Base-by-base conservation (phyloP, 2,888 invertebrate genomes). In the Halictus ligatus region DNA sequence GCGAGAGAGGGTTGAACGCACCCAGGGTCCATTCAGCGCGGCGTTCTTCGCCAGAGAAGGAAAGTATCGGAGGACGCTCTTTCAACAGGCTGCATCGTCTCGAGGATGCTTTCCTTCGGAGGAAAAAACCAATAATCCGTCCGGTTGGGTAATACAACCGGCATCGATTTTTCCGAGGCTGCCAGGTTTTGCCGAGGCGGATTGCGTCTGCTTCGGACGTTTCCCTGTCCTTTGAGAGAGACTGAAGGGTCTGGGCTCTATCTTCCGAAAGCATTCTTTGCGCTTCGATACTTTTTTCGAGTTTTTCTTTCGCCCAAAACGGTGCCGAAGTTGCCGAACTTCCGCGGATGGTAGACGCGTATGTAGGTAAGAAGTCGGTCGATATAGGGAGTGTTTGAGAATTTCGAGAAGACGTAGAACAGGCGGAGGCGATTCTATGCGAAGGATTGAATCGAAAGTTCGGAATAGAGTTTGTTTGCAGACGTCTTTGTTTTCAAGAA, bases 1-100 rank as follows among this genome's bases (percentile, higher is more conserved):
- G 87, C 81, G 87, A 77, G 82, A 78, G 86, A 60, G 84, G 78
- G 89, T 85, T 90, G 88, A 90, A 90, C 80, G 90, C 71, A 86
- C 89, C 77, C 86, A 50, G 72, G 48, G 79, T 76, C 80, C 86
- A 85, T 88, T 86, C 85, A 73, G 74, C 75, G 83, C 78, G 40
- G 77, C 79, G 72, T 80, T 79, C 78, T 64, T 67, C 64, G n/a
- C 18, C 21, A 58, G 74, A 80, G 71, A 76, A 81, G 58, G 74
- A 21, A 10, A 72, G 69, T 50, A 77, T 69, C 79, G 48, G 74
- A 75, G 83, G 46, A 76, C 50, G 35, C 73, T 80, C 79, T 82
- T 83, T 85, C 86, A 88, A 60, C 73, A 80, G 58, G 72, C 80
- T 77, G 71, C 74, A 43, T 50, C 86, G 84, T 80, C 81, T 85